These are phyloP conservation scores for Anolis sagrei DNA, from an alignment of 2,113 vertebrate genomes.

Conservation along the genomic window DNA sequence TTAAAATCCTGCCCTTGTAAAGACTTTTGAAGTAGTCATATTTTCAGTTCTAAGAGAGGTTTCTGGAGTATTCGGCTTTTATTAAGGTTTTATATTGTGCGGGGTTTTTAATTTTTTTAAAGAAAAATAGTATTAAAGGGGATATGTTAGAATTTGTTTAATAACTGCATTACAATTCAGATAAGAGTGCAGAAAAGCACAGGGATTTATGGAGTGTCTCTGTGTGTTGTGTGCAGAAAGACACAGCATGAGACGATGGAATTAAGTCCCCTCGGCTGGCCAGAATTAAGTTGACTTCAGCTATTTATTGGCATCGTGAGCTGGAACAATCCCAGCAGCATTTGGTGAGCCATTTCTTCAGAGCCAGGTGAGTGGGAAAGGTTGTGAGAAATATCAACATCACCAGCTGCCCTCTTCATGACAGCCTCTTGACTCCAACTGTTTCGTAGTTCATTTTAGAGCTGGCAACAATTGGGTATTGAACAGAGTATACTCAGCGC, in stretches of 20 bases:
- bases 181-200: conserved; percentile 51
- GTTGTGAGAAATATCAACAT: background rate
- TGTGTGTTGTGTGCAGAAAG: conserved; percentile 12
- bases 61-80: conserved; percentile 51
- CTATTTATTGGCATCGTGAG: conserved; percentile 30
- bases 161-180: conserved; percentile 65
- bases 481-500: conserved; percentile 6
- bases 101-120: conserved; percentile 64
- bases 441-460: conserved; percentile 26
- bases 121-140: conserved; percentile 63
- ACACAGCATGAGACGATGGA: conserved; percentile 17
- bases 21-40: conserved; percentile 80
- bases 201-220: conserved; percentile 58
- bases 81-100: conserved; percentile 47
- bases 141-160: conserved; percentile 74
- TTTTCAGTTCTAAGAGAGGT: conserved; percentile 77
- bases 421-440: conserved; percentile 24
- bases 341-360: conserved; percentile 16
- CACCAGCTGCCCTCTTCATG: background rate
- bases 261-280: conserved; percentile 51
- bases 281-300: conserved; percentile 45
- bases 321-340: conserved; percentile 32
- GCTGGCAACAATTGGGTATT: background rate
- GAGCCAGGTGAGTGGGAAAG: conserved; percentile 24
- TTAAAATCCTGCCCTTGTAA: conserved; percentile 82